phyloP scores from a whole-genome alignment of 1,140 invertebrate species.

The Drosophila subobscura region DNA sequence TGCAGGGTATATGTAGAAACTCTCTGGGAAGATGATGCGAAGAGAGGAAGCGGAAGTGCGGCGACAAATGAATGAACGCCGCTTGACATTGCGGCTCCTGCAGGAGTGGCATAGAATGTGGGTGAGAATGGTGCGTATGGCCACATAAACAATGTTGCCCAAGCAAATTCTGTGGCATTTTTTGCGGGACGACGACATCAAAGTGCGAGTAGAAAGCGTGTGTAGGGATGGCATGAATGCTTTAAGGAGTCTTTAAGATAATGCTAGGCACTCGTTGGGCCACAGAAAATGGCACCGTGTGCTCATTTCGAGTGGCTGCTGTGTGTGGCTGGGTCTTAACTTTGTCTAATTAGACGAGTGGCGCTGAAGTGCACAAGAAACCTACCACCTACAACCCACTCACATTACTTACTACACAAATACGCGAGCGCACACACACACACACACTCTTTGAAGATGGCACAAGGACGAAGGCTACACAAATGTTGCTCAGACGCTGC shows the following conservation, averaged over 20 bases:
- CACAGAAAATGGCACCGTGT: constrained; percentile 48
- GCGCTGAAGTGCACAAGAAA: constrained; percentile 63
- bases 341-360: constrained; percentile 81
- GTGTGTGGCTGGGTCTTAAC: constrained; percentile 56
- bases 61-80: constrained; percentile 71
- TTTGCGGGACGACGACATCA: constrained; percentile 67
- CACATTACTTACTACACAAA: constrained; percentile 48
- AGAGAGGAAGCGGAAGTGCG: constrained; percentile 42
- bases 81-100: constrained; percentile 68
- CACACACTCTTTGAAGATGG: constrained; percentile 33
- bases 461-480: constrained; percentile 58
- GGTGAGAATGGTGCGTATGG: constrained; percentile 16
- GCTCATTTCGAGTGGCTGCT: constrained; percentile 54
- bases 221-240: constrained; percentile 21
- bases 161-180: constrained; percentile 76
- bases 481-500: constrained; percentile 51
- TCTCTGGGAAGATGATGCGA: too few relatives aligned
- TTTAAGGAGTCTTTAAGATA: constrained; percentile 70
- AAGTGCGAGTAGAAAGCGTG: constrained; percentile 42
- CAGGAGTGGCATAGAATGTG: constrained; percentile 12
- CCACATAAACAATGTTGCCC: constrained; percentile 70
- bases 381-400: constrained; percentile 29
- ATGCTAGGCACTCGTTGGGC: constrained; percentile 15
- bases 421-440: constrained; percentile 10
- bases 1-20: too few relatives aligned